A percentile compares a stretch with the other conserved stretches of the same genome.
Conservation (phyloP, 2,113 vertebrate species). For the Cathartes aura region DNA sequence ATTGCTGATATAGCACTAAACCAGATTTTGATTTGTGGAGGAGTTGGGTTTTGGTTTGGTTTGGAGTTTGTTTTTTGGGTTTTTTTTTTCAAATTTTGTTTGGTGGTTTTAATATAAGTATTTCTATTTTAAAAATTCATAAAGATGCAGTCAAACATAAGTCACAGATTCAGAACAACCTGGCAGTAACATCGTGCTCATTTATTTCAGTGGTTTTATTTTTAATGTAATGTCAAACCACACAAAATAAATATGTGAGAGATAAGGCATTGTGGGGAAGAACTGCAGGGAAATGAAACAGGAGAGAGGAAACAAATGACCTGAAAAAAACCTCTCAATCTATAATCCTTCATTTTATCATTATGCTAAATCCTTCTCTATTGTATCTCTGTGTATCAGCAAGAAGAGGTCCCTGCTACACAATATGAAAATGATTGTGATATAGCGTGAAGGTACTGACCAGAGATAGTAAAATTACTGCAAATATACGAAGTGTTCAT, state of each 20-base stretch:
- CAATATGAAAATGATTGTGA: neutral
- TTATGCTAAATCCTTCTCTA: neutral
- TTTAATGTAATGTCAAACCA: neutral
- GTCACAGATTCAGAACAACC: neutral
- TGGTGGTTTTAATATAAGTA: neutral
- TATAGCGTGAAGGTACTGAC: neutral
- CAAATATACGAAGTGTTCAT: neutral
- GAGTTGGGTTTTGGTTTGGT: neutral
- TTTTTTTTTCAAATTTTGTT: neutral
- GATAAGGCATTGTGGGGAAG: neutral
- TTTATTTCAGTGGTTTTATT: neutral
- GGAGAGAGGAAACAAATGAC: neutral
- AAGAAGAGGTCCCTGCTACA: neutral
- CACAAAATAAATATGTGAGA: neutral
- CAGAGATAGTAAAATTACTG: neutral
- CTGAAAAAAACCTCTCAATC: neutral
- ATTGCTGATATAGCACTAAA: neutral
- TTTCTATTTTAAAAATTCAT: slow-evolving; percentile 12
- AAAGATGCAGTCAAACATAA: neutral
- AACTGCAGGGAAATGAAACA: neutral
- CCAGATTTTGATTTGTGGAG: neutral
- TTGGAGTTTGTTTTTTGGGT: neutral
- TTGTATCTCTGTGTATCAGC: neutral
- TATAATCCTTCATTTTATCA: neutral
- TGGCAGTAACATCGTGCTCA: neutral